Base-by-base conservation (phyloP, 2,113 vertebrate species). In the Coptodon bakossiorum region DNA sequence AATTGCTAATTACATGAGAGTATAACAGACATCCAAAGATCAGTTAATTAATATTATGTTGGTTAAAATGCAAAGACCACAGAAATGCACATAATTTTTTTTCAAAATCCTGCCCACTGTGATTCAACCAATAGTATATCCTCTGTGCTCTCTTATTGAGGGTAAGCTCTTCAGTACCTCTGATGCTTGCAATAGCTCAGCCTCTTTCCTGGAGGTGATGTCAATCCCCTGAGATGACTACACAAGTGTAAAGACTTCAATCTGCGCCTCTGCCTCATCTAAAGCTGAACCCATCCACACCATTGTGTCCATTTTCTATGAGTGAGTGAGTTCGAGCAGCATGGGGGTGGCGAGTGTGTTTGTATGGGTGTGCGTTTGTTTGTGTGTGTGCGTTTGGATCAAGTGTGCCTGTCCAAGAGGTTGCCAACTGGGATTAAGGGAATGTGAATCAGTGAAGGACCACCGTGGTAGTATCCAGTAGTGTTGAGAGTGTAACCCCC, bases 371-470 rank as follows among this genome's bases (percentile, higher is more conserved):
- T 63, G 34, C 54, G 48, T 43, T 71, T 61, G 80, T 61, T 48
- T 53, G 13, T 61, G 53, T 85, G 54, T 56, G 40, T 56, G 61
- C 48, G 56, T 79, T 13, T 85, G 71, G 71, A 80, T 89, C 29
- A 82, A 86, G 85, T 68, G 86, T 90, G 94, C 86, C 88, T 91
- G 91, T 91, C 92, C 89, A 82, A 96, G 91, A 94, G 96, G 95
- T 96, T 97, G 97, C 96, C 97, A 96, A 93, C 95, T 94, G 93
- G 90, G 93, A 95, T 95, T 94, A 94, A 84, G 93, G 90, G 93
- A 90, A 90, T 90, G 93, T 85, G 93, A 94, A 91, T 93, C 89
- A 91, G 86, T 79, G 89, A 87, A 86, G 90, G 94, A 95, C 94
- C 94, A 95, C 93, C 94, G 48, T 71, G 63, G 90, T 89, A 90